Evolutionary conservation across 2,888 invertebrate species (phyloP).

Genomic region (Caradrina clavipalpis): DNA sequence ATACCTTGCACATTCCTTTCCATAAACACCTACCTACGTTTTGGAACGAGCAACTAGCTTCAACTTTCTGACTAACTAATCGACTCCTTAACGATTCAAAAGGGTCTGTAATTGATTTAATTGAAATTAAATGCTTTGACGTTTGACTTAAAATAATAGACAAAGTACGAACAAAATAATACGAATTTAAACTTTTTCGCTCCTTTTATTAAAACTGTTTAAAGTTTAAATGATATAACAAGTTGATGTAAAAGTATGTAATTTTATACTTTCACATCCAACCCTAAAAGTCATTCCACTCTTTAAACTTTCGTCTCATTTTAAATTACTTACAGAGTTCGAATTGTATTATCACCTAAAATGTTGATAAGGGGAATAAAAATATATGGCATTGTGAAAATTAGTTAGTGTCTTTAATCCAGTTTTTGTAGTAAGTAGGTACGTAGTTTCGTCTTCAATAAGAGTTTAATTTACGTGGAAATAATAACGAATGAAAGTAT

Average conservation of each 20-base stretch:
- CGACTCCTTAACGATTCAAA: too few relatives aligned
- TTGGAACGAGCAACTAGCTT: too few relatives aligned
- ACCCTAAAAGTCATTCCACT: constrained; percentile 6
- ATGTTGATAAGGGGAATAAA: constrained; percentile 9
- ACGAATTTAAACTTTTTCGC: too few relatives aligned
- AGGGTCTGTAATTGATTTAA: too few relatives aligned
- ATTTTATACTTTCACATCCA: neutral
- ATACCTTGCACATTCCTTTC: too few relatives aligned
- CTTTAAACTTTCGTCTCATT: constrained; percentile 6
- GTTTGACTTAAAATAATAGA: too few relatives aligned
- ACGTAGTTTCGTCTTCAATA: constrained; percentile 22
- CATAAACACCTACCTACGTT: too few relatives aligned
- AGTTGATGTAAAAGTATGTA: neutral
- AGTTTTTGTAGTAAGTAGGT: neutral
- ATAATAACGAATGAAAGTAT: constrained; percentile 3
- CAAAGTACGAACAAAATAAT: too few relatives aligned
- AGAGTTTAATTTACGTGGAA: constrained; percentile 7
- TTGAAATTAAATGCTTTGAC: too few relatives aligned
- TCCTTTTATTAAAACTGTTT: too few relatives aligned
- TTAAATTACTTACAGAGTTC: constrained; percentile 1
- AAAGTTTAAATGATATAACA: neutral
- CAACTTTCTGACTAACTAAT: too few relatives aligned
- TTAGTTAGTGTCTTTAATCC: constrained; percentile 10
- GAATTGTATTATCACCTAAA: constrained; percentile 1
- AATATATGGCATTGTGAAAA: neutral